Evolutionary conservation across 2,797 vertebrate species (phyloP).

Genomic region (Sebastes nivosus): DNA sequence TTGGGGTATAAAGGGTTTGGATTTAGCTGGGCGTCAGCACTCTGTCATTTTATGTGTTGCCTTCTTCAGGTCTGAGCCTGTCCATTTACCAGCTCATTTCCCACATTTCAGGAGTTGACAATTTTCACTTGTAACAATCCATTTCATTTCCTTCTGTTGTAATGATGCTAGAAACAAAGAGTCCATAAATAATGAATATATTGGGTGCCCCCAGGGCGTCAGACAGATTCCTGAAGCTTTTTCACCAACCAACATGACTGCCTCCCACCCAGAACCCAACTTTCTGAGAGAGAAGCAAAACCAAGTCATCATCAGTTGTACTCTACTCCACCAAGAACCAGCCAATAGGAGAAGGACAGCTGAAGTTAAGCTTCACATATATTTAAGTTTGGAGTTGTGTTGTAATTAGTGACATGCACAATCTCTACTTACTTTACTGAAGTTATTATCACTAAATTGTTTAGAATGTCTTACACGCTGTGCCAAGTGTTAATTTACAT

Average conservation of each 20-base stretch:
- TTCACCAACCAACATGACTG: neutral
- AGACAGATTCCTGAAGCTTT: neutral
- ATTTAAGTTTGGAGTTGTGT: neutral
- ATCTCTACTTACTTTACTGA: neutral
- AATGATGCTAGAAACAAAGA: neutral
- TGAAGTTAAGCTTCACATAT: neutral
- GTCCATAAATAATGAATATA: neutral
- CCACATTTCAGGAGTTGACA: slow-evolving; percentile 12
- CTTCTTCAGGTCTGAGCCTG: neutral
- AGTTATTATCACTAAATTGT: neutral
- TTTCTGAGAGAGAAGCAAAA: neutral
- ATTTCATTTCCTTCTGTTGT: neutral
- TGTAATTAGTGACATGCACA: neutral
- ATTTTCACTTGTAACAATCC: neutral
- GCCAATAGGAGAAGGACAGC: neutral
- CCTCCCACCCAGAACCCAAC: neutral
- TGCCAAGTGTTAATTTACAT: neutral
- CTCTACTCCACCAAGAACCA: neutral
- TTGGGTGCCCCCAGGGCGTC: neutral
- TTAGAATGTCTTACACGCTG: neutral
- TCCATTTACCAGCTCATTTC: slow-evolving; percentile 5
- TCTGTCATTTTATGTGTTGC: slow-evolving; percentile 8
- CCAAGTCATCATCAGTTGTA: neutral
- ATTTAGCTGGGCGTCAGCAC: slow-evolving; percentile 27
- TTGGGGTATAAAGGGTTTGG: neutral